Percentiles rank a stretch among this genome's conserved stretches.
Conservation (phyloP, 2,113 vertebrate genomes). For the Myanophis thanlyinensis region DNA sequence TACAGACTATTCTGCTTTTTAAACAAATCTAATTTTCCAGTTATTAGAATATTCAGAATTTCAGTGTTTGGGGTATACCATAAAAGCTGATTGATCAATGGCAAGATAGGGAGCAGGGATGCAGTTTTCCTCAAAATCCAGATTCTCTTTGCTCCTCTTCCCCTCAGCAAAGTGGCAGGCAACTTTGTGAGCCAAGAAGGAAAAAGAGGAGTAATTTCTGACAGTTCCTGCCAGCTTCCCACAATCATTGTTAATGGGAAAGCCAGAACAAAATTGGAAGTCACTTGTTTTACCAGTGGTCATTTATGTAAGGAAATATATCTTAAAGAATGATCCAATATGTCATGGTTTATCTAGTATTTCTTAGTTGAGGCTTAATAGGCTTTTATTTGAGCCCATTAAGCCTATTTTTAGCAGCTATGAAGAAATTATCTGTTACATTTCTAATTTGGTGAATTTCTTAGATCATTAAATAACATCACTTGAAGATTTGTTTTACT, state of each 20-base stretch:
- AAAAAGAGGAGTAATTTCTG: no score
- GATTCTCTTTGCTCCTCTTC: background rate
- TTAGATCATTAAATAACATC: conserved; percentile 18
- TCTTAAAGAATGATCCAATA: no score
- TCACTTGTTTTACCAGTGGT: no score
- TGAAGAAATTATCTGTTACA: background rate
- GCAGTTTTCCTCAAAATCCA: background rate
- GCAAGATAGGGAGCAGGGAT: background rate
- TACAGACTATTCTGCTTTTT: background rate
- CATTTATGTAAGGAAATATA: no score
- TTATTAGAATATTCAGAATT: background rate
- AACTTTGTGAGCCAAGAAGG: no score
- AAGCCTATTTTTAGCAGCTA: no score
- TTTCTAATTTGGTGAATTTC: background rate
- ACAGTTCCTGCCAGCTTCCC: no score
- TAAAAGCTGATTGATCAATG: background rate
- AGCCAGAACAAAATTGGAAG: no score
- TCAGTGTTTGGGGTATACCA: background rate
- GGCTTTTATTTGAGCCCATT: no score
- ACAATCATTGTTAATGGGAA: no score
- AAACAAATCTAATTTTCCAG: background rate
- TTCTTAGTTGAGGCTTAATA: background rate
- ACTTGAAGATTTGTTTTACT: background rate
- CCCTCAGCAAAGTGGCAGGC: no score
- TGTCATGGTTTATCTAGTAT: background rate